Evolutionary conservation across 2,888 invertebrate genomes (phyloP).

Genomic region (Meiosimyza decipiens): DNA sequence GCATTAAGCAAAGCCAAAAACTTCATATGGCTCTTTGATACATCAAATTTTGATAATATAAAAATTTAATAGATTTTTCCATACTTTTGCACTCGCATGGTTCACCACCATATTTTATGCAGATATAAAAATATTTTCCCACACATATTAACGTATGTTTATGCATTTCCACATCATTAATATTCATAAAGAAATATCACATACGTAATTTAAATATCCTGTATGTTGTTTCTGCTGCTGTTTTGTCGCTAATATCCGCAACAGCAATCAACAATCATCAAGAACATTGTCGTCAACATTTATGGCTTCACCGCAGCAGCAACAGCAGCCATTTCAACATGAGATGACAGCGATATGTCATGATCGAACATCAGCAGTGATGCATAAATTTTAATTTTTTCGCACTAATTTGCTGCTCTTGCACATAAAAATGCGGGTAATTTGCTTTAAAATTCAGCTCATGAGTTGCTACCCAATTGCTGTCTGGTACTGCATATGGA

Average conservation of each 20-base stretch:
- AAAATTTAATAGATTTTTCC: too few species aligned
- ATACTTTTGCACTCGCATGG: too few species aligned
- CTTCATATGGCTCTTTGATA: too few species aligned
- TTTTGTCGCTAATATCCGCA: not conserved
- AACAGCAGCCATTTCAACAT: not conserved
- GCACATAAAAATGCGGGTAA: conserved; percentile 21
- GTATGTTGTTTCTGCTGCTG: too few species aligned
- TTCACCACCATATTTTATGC: too few species aligned
- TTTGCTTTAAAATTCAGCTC: not conserved
- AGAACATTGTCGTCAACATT: not conserved
- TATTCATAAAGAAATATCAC: conserved; percentile 11
- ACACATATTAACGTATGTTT: not conserved
- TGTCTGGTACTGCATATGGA: too few species aligned
- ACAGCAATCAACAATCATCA: not conserved
- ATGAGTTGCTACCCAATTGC: too few species aligned
- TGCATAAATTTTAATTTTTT: conserved; percentile 23
- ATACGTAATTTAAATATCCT: conserved; percentile 3
- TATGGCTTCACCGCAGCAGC: not conserved
- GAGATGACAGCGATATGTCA: conserved; percentile 24
- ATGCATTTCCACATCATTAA: conserved; percentile 2
- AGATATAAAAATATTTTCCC: too few species aligned
- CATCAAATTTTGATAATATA: too few species aligned
- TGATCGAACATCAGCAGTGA: not conserved
- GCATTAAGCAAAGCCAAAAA: too few species aligned
- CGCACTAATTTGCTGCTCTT: not conserved